Evolutionary conservation across 2,797 vertebrate genomes (phyloP), one percentile per base, ranked within the genome.

Genomic region (Poecilia velifera): DNA sequence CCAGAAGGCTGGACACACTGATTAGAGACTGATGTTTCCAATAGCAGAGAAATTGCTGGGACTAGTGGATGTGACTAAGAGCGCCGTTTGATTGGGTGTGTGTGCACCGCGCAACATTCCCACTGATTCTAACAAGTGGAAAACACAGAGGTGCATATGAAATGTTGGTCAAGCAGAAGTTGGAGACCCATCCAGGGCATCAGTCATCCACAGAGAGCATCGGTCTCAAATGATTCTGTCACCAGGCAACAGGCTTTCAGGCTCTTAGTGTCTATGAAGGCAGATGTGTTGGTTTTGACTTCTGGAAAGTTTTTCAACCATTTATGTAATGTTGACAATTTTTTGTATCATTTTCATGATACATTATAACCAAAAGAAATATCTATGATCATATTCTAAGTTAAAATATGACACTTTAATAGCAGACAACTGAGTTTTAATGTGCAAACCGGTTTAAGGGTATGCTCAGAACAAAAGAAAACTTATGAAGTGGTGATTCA

Each of bases 41-140:
- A 41, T 68, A 81, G 83, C 51, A 86, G 86, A 84, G 79, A 86
- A 87, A 88, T 53, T 77, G 88, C 87, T 79, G 84, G 86, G 85
- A 83, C 88, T 84, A 81, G 80, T 84, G 81, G 36, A 77, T 81
- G 89, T 84, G 84, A 79, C 84, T 74, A 82, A 78, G 72, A 86
- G 87, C 74, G 34, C 82, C n/a, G 76, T 82, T 79, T 86, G 82
- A 87, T 78, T 86, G 39, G 20, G 76, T 66, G 41, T 18, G 80
- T 74, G 82, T 78, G 76, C 64, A 76, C 16, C 20, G 72, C 75
- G 36, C 10, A 7, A 76, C 82, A 82, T 80, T 86, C 87, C 72
- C 28, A 3, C 87, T 72, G 85, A 84, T 84, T 87, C 79, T 83
- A 85, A 82, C 70, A 41, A 62, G 75, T 68, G 83, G 73, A 34